Evolutionary conservation across 2,888 invertebrate species (phyloP), one percentile per base, ranked within the genome.

Genomic region (Cynaeus angustus): DNA sequence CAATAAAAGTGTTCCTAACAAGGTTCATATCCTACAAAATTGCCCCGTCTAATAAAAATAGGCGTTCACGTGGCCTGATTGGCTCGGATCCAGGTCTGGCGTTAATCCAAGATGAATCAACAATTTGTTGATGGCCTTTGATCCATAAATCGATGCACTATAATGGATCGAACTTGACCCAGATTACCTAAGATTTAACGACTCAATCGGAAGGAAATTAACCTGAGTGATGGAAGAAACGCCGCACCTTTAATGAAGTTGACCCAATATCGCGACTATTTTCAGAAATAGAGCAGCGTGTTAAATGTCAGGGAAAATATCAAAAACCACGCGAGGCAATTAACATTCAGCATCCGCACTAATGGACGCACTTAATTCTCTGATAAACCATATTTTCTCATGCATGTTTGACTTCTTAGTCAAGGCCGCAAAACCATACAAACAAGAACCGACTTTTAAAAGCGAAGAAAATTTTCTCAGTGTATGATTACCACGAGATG

Each of bases 151-250:
- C 21, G 16, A 21, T 50, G 10, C 37, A 43, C 50, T n/a, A 50
- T 33, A 13, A 62, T 14, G 10, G 52, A 64, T 55, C 56, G 66
- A 66, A 66, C 66, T 66, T 66, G 66, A 66, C 66, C 66, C 26
- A 45, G 37, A 45, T 56, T 48, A n/a, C 12, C 6, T 12, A 38
- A 66, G 48, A 53, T 66, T 55, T 66, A 12, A 56, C 56, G 66
- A 58, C 66, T 56, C 66, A 58, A 66, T 66, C 66, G 66, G 45
- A 66, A 66, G 52, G 65, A 52, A 66, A 66, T 52, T 55, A 46
- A 55, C 45, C 26, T 28, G 65, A 43, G 26, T 59, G 45, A 59
- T 59, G 28, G 59, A 59, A 59, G 59, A 66, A 48, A 14, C 46
- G 66, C 38, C 66, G 48, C 66, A 58, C 66, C 66, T 66, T 21